Evolutionary conservation across 2,797 vertebrate genomes (phyloP), one percentile per base, ranked within the genome.

Genomic region (Zonotrichia albicollis): DNA sequence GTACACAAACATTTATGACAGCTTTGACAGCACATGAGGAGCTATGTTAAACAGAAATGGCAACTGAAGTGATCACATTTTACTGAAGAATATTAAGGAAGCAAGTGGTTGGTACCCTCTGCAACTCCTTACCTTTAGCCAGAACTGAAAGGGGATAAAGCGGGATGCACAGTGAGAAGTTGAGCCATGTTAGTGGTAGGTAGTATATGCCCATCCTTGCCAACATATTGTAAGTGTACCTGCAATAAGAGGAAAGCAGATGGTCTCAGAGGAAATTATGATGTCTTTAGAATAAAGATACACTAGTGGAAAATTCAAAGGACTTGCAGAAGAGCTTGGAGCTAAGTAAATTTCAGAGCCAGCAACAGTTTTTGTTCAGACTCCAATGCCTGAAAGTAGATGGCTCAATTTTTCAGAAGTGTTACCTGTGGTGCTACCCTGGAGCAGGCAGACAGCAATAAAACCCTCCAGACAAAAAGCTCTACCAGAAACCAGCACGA

Each of bases 151-250:
- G 94, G 36, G 98, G 95, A 87, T 99, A 99, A 18, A 99, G 50
- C 0, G 85, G 98, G 97, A 99, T 98, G 97, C 98, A 98, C 15
- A 99, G 94, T 1, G 99, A 98, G 96, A 99, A 98, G 65, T 98
- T 98, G 16, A 96, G 97, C 99, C 99, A 99, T 32, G 98, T 96
- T 97, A 99, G 94, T 86, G 93, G 11, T 11, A 67, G 64, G 21
- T 98, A 98, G 16, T 98, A 98, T 43, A 93, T 98, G 29, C 97
- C 98, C 76, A 97, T 95, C 25, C 98, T 96, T 72, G 98, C 96
- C 87, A 99, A 92, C 95, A 99, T 98, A 80, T 98, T 98, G 15
- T 99, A 98, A 29, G 98, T 98, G 74, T 99, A 99, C 93, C 99
- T 99, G 97, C 68, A 94, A 78, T 29, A 34, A 84, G 65, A 94